phyloP scores from a whole-genome alignment of 2,888 invertebrate species.

The Pheosia tremula region DNA sequence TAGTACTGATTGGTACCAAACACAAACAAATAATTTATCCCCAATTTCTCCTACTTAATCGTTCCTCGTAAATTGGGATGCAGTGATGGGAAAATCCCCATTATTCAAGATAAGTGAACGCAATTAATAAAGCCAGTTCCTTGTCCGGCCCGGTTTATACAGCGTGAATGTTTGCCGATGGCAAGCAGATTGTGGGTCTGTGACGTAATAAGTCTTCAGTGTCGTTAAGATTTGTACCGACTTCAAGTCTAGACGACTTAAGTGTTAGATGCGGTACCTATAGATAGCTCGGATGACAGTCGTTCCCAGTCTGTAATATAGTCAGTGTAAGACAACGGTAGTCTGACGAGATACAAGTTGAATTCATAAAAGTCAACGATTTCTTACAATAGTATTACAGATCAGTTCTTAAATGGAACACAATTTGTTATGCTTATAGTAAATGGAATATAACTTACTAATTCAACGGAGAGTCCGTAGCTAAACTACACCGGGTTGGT shows the following conservation, averaged over 20 bases:
- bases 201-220: background rate
- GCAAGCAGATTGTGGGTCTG: background rate
- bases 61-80: conserved; percentile 16
- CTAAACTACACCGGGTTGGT: too few relatives aligned
- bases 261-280: background rate
- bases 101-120: conserved; percentile 25
- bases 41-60: conserved; percentile 21
- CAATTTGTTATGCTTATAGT: too few relatives aligned
- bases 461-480: too few relatives aligned
- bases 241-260: background rate
- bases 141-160: conserved; percentile 25
- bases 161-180: conserved; percentile 6
- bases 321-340: background rate
- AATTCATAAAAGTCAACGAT: too few relatives aligned
- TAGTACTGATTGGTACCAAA: background rate
- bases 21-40: background rate
- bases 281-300: background rate
- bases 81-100: conserved; percentile 29
- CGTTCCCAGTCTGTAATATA: background rate
- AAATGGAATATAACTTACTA: too few relatives aligned
- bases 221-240: background rate
- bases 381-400: too few relatives aligned
- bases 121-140: conserved; percentile 31
- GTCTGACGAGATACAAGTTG: too few relatives aligned
- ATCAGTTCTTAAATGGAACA: too few relatives aligned